These are phyloP conservation scores for Acipenser transmontanus DNA, from an alignment of 2,797 vertebrate species.

Conservation along the genomic window DNA sequence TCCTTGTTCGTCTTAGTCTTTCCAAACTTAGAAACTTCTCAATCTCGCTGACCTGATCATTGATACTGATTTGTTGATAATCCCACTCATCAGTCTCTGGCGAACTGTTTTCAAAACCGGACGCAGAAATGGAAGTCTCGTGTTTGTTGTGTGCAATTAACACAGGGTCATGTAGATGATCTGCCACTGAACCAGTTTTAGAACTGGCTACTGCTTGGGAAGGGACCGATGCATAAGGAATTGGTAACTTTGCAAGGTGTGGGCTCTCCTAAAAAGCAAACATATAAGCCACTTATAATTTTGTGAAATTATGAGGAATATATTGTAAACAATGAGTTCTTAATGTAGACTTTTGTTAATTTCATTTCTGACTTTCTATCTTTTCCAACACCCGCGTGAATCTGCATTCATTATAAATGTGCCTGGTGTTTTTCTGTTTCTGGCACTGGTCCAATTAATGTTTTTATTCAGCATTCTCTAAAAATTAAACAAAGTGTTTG, in stretches of 20 bases:
- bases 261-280: neutral
- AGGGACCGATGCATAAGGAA: neutral
- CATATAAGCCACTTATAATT: neutral
- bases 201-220: neutral
- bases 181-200: neutral
- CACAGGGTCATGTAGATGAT: neutral
- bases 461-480: too few relatives aligned
- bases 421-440: too few relatives aligned
- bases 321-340: too few relatives aligned
- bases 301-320: too few relatives aligned
- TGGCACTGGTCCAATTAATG: too few relatives aligned
- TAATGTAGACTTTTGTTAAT: too few relatives aligned
- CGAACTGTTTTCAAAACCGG: neutral
- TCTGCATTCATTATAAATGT: too few relatives aligned
- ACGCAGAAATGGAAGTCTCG: neutral
- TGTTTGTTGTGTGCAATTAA: neutral
- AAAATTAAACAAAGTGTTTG: too few relatives aligned
- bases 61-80: conserved; percentile 16
- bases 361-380: too few relatives aligned
- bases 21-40: conserved; percentile 45
- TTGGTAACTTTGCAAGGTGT: neutral
- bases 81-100: conserved; percentile 23
- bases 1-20: conserved; percentile 37
- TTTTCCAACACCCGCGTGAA: too few relatives aligned
- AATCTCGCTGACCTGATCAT: conserved; percentile 37